Evolutionary conservation across 2,888 invertebrate genomes (phyloP).

Genomic region (Furcula furcula): DNA sequence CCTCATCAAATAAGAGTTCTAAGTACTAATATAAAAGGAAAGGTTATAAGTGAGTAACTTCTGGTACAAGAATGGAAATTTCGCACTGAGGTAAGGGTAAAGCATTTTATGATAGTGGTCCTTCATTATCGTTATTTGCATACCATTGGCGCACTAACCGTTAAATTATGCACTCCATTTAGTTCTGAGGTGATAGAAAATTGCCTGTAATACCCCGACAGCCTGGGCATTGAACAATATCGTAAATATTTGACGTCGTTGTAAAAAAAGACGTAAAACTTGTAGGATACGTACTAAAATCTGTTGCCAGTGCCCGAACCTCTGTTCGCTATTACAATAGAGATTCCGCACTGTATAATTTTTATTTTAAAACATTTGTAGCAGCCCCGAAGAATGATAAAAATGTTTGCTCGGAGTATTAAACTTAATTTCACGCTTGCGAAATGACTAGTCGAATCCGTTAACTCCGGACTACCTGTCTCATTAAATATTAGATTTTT

Average conservation of each 20-base stretch:
- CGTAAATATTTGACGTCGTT: constrained; percentile 38
- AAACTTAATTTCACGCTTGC: constrained; percentile 25
- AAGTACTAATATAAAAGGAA: constrained; percentile 45
- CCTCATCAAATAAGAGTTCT: constrained; percentile 44
- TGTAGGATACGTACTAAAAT: constrained; percentile 50
- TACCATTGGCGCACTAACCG: constrained; percentile 44
- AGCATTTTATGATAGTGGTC: constrained; percentile 57
- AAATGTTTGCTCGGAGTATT: constrained; percentile 27
- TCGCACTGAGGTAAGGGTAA: constrained; percentile 40
- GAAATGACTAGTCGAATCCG: constrained; percentile 23
- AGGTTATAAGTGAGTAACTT: constrained; percentile 44
- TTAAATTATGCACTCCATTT: constrained; percentile 24
- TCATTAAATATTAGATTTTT: constrained; percentile 16
- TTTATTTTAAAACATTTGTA: constrained; percentile 32
- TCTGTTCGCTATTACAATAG: constrained; percentile 25
- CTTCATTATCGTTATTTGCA: constrained; percentile 47
- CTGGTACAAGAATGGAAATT: constrained; percentile 29
- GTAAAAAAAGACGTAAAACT: constrained; percentile 54
- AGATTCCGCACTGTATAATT: constrained; percentile 36
- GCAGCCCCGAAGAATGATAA: constrained; percentile 22
- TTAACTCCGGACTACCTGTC: constrained; percentile 8
- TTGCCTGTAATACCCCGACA: constrained; percentile 18
- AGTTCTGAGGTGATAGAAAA: constrained; percentile 31
- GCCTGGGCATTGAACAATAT: constrained; percentile 31
- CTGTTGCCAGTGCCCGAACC: constrained; percentile 30